Evolutionary conservation across 2,797 vertebrate species (phyloP).

Genomic region (Micrastur ruficollis): DNA sequence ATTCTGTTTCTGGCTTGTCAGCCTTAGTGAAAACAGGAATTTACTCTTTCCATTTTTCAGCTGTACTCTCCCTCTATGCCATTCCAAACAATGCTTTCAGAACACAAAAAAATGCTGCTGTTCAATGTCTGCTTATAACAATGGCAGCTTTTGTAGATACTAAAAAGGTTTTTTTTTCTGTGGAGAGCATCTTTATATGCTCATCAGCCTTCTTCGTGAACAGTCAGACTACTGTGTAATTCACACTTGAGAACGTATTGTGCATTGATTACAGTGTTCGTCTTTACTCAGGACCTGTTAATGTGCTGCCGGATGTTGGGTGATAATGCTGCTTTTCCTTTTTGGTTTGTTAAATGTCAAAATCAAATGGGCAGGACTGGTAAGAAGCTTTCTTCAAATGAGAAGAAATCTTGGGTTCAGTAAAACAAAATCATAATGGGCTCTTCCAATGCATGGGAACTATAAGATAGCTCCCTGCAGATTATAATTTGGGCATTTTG

Average conservation of each 20-base stretch:
- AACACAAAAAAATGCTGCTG: background rate
- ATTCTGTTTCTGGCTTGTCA: background rate
- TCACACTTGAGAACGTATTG: background rate
- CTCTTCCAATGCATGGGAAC: background rate
- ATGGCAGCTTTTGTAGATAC: background rate
- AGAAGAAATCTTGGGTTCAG: background rate
- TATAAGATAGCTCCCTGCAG: background rate
- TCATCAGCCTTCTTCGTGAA: background rate
- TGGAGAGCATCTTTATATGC: background rate
- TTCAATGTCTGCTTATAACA: background rate
- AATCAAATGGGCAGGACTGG: background rate
- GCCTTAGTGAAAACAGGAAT: background rate
- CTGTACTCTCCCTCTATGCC: background rate
- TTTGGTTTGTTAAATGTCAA: background rate
- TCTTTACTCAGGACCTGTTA: background rate
- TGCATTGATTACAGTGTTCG: background rate
- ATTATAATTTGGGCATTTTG: background rate
- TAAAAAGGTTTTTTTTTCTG: background rate
- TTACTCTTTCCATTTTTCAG: background rate
- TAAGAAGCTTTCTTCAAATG: background rate
- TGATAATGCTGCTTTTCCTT: background rate
- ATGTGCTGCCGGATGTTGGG: background rate
- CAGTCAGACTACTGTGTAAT: background rate
- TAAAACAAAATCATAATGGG: background rate
- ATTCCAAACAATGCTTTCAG: background rate